Evolutionary conservation across 1,140 invertebrate species (phyloP).

Genomic region (Musca vetustissima): DNA sequence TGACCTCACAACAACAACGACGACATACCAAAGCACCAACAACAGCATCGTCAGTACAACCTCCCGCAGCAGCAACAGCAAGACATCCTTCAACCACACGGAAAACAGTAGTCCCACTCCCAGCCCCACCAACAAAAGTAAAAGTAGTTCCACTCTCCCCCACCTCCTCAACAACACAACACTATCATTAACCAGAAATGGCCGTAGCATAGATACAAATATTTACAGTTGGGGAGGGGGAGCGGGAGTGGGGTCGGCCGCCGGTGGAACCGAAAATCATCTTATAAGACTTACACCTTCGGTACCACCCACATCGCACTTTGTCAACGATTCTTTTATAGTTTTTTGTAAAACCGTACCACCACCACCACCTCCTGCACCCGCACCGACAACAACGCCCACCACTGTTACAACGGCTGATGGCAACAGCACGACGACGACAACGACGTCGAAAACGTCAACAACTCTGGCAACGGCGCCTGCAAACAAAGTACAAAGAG

Average conservation of each 20-base stretch:
- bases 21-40: neutral
- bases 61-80: too few relatives aligned
- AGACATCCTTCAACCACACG: too few relatives aligned
- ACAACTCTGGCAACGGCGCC: neutral
- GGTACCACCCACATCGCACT: conserved; percentile 52
- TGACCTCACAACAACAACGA: neutral
- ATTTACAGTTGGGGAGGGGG: neutral
- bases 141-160: too few relatives aligned
- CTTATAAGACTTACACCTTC: conserved; percentile 43
- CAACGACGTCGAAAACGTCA: neutral
- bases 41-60: neutral
- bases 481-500: conserved; percentile 41
- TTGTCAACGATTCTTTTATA: conserved; percentile 55
- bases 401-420: neutral
- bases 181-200: too few relatives aligned
- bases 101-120: too few relatives aligned
- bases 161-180: too few relatives aligned
- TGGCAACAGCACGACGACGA: too few relatives aligned
- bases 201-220: too few relatives aligned
- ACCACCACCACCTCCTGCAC: neutral
- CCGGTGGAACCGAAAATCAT: neutral
- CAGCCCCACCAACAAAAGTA: too few relatives aligned
- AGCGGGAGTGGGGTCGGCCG: too few relatives aligned
- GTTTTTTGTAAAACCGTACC: conserved; percentile 47
- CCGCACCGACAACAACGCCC: too few relatives aligned